Conservation (phyloP, 2,888 invertebrate genomes). For the Aproaerema taeniolella region DNA sequence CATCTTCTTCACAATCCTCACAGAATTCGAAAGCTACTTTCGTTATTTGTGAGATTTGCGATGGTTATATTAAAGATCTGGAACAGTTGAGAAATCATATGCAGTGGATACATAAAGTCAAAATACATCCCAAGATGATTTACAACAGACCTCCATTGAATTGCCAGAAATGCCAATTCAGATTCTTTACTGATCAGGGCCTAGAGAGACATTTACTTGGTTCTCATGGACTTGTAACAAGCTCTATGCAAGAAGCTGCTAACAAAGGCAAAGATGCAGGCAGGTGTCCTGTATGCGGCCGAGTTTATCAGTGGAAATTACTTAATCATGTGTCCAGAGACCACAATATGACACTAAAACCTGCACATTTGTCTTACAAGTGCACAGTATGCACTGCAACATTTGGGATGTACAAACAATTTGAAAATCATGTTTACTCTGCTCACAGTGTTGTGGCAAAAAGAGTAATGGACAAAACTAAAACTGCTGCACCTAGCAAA, state of each 20-base stretch:
- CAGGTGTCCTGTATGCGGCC: conserved; percentile 95
- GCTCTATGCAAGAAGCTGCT: conserved; percentile 97
- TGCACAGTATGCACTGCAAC: conserved; percentile 97
- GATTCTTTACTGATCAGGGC: conserved; percentile 98
- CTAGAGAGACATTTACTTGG: conserved; percentile 96
- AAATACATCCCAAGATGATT: conserved; percentile 97
- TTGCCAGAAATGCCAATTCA: conserved; percentile 96
- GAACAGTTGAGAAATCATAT: conserved; percentile 97
- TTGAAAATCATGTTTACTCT: conserved; percentile 96
- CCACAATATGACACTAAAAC: conserved; percentile 95
- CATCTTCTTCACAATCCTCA: conserved; percentile 53
- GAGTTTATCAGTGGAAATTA: conserved; percentile 89
- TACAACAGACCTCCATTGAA: conserved; percentile 95
- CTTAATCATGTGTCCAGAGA: conserved; percentile 95
- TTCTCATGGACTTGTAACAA: conserved; percentile 95
- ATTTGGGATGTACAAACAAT: conserved; percentile 97
- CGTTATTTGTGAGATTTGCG: conserved; percentile 98
- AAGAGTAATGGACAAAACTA: conserved; percentile 88
- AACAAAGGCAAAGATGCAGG: conserved; percentile 97
- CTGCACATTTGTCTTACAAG: conserved; percentile 95
- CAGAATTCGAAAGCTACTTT: conserved; percentile 86
- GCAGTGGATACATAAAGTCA: conserved; percentile 99
- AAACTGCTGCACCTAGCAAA: conserved; percentile 45
- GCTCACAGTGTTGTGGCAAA: conserved; percentile 95
- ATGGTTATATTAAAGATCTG: conserved; percentile 97